Percentiles rank a stretch among this genome's conserved stretches.
Evolutionary conservation across 2,113 vertebrate species (phyloP).

Genomic region (Romanogobio albipinnatus): DNA sequence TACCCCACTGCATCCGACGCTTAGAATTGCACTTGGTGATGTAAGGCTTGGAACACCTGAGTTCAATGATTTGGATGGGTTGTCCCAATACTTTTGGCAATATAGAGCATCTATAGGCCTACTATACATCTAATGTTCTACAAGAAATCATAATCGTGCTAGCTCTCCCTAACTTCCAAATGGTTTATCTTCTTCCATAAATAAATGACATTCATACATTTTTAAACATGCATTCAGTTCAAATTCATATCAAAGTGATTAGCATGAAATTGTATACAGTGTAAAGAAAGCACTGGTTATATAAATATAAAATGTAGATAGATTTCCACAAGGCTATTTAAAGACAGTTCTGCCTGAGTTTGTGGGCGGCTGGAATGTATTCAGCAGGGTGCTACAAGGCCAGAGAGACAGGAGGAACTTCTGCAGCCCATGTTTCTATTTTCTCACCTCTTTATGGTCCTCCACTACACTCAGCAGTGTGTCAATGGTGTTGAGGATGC

Average conservation of each 20-base stretch:
- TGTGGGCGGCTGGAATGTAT: constrained; percentile 70
- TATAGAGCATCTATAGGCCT: no score
- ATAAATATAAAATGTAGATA: constrained; percentile 42
- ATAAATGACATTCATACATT: constrained; percentile 12
- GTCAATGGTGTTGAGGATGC: constrained; percentile 98
- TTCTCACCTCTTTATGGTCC: constrained; percentile 96
- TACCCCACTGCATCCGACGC: no score
- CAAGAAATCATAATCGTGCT: neutral
- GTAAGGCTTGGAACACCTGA: no score
- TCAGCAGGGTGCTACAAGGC: constrained; percentile 59
- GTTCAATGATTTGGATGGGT: no score
- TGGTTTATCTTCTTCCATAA: neutral
- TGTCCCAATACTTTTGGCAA: no score
- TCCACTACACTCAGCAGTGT: constrained; percentile 98
- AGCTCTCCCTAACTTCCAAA: neutral
- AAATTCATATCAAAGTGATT: neutral
- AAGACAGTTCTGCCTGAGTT: constrained; percentile 58
- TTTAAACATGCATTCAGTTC: neutral
- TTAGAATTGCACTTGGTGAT: no score
- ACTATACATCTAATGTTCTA: neutral
- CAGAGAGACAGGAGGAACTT: neutral
- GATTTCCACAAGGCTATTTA: constrained; percentile 63
- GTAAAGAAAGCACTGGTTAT: neutral
- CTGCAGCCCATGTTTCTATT: neutral
- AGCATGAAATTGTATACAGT: neutral